Conservation (phyloP, 2,113 vertebrate species). For the Sarotherodon lohbergeri region DNA sequence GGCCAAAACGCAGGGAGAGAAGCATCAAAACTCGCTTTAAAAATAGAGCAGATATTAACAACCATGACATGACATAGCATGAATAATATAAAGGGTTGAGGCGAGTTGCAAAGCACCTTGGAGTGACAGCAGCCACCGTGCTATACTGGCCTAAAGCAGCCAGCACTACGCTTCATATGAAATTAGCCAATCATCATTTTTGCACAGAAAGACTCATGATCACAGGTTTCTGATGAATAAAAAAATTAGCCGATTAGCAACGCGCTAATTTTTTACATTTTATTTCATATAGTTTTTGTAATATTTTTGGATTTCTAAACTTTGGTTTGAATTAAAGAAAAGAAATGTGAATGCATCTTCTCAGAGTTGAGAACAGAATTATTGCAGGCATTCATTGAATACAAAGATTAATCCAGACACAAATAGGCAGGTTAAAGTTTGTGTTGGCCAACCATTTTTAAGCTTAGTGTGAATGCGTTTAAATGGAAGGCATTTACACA, state of each 20-base stretch:
- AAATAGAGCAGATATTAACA: not conserved
- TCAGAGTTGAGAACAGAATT: not conserved
- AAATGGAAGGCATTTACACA: not conserved
- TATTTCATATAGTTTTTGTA: not conserved
- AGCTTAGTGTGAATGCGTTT: not conserved
- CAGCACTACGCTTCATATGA: not conserved
- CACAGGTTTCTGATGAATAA: not conserved
- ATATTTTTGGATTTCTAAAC: rapidly evolving
- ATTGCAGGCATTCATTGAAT: not conserved
- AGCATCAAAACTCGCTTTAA: not conserved
- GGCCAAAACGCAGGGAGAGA: rapidly evolving
- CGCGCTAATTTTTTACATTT: not conserved
- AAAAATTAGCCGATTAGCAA: not conserved
- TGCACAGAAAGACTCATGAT: not conserved
- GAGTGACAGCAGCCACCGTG: not conserved
- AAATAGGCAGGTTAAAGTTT: not conserved
- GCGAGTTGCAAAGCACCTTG: not conserved
- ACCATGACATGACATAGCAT: rapidly evolving
- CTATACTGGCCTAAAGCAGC: not conserved
- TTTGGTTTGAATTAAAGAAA: not conserved
- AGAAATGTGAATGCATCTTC: not conserved
- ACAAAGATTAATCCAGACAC: not conserved
- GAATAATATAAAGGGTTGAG: not conserved
- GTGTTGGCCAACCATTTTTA: not conserved
- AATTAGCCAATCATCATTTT: not conserved